Conservation (phyloP, 2,888 invertebrate genomes). For the Drosophila barbarae region DNA sequence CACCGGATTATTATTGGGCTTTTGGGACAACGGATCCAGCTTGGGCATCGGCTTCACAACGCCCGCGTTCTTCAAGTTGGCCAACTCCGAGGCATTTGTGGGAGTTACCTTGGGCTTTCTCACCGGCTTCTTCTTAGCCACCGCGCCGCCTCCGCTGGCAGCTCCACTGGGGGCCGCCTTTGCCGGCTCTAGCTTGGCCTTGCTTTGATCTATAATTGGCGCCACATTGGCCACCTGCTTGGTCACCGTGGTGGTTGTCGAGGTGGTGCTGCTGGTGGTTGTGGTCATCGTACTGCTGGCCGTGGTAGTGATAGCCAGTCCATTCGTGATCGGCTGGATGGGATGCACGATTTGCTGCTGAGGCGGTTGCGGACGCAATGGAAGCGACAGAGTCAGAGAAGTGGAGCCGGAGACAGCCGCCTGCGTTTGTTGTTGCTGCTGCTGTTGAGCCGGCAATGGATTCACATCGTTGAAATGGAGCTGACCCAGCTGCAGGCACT, state of each 20-base stretch:
- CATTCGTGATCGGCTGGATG: slow-evolving; percentile 70
- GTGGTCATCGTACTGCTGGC: slow-evolving; percentile 62
- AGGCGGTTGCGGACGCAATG: slow-evolving; percentile 68
- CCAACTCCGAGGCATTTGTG: slow-evolving; percentile 70
- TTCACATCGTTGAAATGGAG: slow-evolving; percentile 80
- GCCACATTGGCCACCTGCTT: slow-evolving; percentile 80
- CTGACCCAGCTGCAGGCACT: slow-evolving; percentile 79
- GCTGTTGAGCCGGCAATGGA: slow-evolving; percentile 63
- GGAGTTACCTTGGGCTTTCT: slow-evolving; percentile 73
- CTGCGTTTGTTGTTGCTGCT: slow-evolving; percentile 35
- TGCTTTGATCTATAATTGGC: slow-evolving; percentile 79
- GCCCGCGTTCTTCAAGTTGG: slow-evolving; percentile 75
- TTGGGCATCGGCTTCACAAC: slow-evolving; percentile 79
- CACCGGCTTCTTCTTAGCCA: slow-evolving; percentile 76
- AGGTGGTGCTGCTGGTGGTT: slow-evolving; percentile 55
- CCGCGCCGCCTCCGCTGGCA: slow-evolving; percentile 46
- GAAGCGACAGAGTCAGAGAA: slow-evolving; percentile 45
- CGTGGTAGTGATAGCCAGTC: slow-evolving; percentile 57
- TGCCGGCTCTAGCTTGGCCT: slow-evolving; percentile 70
- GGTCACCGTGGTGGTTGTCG: slow-evolving; percentile 68
- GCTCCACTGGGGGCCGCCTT: slow-evolving; percentile 25
- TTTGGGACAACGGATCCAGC: slow-evolving; percentile 77
- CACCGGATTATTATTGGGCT: slow-evolving; percentile 78
- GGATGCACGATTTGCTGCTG: slow-evolving; percentile 79
- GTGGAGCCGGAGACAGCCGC: slow-evolving; percentile 40